Evolutionary conservation across 2,113 vertebrate genomes (phyloP), one percentile per base, ranked within the genome.

Genomic region (Pygoscelis antarcticus): DNA sequence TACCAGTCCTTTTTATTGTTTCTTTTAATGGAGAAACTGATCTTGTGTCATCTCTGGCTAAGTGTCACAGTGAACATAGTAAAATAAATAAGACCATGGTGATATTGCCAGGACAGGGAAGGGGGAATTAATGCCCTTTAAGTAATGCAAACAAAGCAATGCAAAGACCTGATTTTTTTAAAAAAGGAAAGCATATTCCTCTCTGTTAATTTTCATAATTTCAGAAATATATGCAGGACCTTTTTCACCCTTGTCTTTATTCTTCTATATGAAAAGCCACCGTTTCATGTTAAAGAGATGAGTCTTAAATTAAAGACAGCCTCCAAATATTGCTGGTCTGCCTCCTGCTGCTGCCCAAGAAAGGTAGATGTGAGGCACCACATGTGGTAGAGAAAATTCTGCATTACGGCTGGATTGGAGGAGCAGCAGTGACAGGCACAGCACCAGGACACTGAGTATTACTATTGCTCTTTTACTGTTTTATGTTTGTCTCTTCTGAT

Each of bases 361-460:
- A 97, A 94, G 66, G 70, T 94, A 74, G 54, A 94, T 88, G 70
- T 76, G 66, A 96, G 16, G 42, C 91, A 89, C 89, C 54, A 54
- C 84, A 94, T 95, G 95, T 80, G 94, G 91, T 85, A 90, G 46
- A 87, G 91, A 96, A 87, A 96, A 96, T 85, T 92, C 78, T 66
- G 26, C 54, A 18, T 92, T 91, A 52, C 51, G 38, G 13, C 87
- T 96, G 62, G n/a, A 62, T 27, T 83, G 71, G 57, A 58, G 29
- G 46, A 96, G 34, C 32, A 60, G 51, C 71, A 74, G 71, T 89
- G 91, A 91, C 94, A 94, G 77, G 58, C 16, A 79, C 27, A 70
- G 57, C 46, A 80, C 54, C 87, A 74, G 87, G 66, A 87, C 81
- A 87, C 62, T 21, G 54, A 62, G 74, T 62, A 87, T 87, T 94